A percentile compares a stretch with the other conserved stretches of the same genome.
phyloP scores from a whole-genome alignment of 1,140 invertebrate genomes.

The Platyura marginata region DNA sequence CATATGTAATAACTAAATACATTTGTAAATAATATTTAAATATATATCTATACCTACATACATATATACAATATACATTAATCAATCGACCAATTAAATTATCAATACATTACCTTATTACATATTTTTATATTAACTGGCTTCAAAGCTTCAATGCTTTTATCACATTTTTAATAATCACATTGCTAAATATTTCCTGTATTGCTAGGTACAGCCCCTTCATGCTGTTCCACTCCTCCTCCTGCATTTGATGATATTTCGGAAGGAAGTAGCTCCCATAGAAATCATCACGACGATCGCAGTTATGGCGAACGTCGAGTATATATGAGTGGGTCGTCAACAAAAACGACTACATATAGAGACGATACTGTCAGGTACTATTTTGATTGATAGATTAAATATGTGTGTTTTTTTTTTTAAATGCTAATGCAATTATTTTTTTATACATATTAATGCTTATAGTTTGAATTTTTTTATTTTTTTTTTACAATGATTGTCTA shows the following conservation, averaged over 20 bases:
- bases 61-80: not conserved
- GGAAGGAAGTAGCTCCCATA: conserved; percentile 34
- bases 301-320: conserved; percentile 14
- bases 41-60: not conserved
- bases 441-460: too few species aligned
- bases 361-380: conserved; percentile 7
- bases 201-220: conserved; percentile 26
- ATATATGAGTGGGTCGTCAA: conserved; percentile 1
- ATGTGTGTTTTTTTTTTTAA: too few species aligned
- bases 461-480: too few species aligned
- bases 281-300: conserved; percentile 28
- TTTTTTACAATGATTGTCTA: too few species aligned
- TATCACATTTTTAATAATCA: not conserved
- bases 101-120: not conserved
- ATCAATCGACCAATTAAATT: not conserved
- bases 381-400: too few species aligned
- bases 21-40: not conserved
- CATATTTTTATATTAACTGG: too few species aligned
- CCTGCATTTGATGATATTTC: conserved; percentile 65
- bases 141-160: too few species aligned
- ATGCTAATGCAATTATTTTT: too few species aligned
- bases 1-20: not conserved
- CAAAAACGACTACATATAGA: conserved; percentile 9
- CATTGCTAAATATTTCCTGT: conserved; percentile 7
- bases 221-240: conserved; percentile 70